Evolutionary conservation across 1,140 invertebrate species (phyloP), one percentile per base, ranked within the genome.

Genomic region (Choristoneura fumiferana): DNA sequence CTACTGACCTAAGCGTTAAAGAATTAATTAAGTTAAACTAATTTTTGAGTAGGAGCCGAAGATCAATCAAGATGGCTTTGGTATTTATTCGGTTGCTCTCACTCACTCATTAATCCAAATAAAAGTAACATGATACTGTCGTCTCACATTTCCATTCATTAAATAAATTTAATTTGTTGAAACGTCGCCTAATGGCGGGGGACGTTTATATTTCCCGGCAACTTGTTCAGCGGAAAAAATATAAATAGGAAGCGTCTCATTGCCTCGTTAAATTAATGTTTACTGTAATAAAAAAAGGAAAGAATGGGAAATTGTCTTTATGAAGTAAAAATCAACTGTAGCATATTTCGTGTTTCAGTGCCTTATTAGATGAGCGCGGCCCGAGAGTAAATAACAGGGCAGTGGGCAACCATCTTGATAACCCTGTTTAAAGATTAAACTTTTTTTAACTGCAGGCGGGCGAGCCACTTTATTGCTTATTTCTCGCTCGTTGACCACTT

Each of bases 81-180:
- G 22, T 6, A 6, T 29, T 29, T 29, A 6, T 29, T 29, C 6
- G 22, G 2, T 29, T 3, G n/a, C n/a, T 29, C 6, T 2, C 22
- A 29, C 6, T 29, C 2, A 29, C 22, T 29, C 22, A 29, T 29
- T 29, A 29, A 29, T 29, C 22, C 6, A 22, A 49, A 4, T n/a
- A 49, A 29, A 45, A 33, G 22, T n/a, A 49, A 49, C 18, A 13
- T 12, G n/a, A 49, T 61, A 52, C 36, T 34, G 56, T 65, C 57
- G 37, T 40, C 38, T 64, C 67, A 61, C 58, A 60, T 69, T 64
- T 35, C 62, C 57, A 68, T 68, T 60, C 62, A 49, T 49, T 49
- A 65, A 58, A 57, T 57, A 69, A 66, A 69, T 69, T 69, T 61
- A 69, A 63, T 69, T 66, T 69, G 63, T 62, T 29, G 54, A 63